phyloP scores from a whole-genome alignment of 2,113 vertebrate species.

The Calonectris borealis region DNA sequence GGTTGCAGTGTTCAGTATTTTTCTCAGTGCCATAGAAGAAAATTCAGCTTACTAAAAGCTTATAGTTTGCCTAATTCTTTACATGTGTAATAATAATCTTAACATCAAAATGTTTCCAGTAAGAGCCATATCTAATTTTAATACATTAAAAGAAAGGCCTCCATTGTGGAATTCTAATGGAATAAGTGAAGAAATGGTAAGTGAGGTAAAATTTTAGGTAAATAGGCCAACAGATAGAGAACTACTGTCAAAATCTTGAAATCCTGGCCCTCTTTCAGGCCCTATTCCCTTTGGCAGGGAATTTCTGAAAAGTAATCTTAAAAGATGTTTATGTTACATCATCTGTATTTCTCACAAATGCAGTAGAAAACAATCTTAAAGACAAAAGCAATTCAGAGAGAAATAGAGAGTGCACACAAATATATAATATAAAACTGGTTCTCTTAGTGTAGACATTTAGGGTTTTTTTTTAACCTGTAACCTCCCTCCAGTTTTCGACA shows the following conservation, averaged over 20 bases:
- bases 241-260: background rate
- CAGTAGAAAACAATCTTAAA: background rate
- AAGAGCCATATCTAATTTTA: background rate
- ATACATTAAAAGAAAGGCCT: background rate
- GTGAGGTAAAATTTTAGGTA: background rate
- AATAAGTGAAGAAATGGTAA: background rate
- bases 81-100: background rate
- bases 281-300: background rate
- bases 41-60: background rate
- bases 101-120: background rate
- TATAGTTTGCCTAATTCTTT: background rate
- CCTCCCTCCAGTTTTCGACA: background rate
- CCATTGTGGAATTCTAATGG: background rate
- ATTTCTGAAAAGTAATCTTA: background rate
- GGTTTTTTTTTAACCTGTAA: background rate
- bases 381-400: background rate
- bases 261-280: background rate
- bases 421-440: background rate
- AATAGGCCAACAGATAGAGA: background rate
- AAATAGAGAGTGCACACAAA: background rate
- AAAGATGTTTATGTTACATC: background rate
- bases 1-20: background rate
- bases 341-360: background rate
- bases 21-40: background rate
- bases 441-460: background rate